phyloP scores from a whole-genome alignment of 2,113 vertebrate genomes.

The Tamias sibiricus region DNA sequence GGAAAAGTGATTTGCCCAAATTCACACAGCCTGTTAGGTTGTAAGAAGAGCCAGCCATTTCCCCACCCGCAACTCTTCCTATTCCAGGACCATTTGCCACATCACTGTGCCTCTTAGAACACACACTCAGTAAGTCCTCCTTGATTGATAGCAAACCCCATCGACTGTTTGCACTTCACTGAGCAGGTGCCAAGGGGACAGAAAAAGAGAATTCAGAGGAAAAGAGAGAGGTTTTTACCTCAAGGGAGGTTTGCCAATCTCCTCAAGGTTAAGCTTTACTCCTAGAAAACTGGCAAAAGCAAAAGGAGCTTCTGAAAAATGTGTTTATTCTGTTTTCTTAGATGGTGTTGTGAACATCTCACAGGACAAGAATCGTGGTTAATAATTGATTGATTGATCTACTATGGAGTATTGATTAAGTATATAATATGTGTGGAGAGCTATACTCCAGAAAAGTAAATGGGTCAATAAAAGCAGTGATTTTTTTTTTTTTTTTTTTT shows the following conservation, averaged over 20 bases:
- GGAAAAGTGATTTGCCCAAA: neutral
- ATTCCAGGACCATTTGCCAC: fast-evolving
- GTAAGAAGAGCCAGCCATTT: neutral
- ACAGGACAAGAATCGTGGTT: neutral
- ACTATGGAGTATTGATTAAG: neutral
- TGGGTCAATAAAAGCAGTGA: neutral
- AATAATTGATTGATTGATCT: neutral
- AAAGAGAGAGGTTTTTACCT: neutral
- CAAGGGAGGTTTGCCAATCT: neutral
- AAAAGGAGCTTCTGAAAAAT: neutral
- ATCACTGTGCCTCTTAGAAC: neutral
- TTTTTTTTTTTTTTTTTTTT: too few species aligned
- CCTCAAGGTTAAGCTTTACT: neutral
- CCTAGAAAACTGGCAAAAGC: neutral
- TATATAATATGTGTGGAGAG: neutral
- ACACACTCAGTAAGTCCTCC: neutral
- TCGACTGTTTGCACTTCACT: neutral
- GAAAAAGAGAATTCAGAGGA: neutral
- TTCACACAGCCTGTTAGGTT: neutral
- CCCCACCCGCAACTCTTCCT: fast-evolving
- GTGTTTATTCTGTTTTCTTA: neutral
- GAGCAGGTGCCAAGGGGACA: neutral
- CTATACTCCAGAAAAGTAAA: neutral
- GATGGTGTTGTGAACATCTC: neutral
- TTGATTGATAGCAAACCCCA: neutral